Percentiles rank a stretch among this genome's conserved stretches.
Evolutionary conservation across 2,113 vertebrate genomes (phyloP).

Genomic region (Mohoua ochrocephala): DNA sequence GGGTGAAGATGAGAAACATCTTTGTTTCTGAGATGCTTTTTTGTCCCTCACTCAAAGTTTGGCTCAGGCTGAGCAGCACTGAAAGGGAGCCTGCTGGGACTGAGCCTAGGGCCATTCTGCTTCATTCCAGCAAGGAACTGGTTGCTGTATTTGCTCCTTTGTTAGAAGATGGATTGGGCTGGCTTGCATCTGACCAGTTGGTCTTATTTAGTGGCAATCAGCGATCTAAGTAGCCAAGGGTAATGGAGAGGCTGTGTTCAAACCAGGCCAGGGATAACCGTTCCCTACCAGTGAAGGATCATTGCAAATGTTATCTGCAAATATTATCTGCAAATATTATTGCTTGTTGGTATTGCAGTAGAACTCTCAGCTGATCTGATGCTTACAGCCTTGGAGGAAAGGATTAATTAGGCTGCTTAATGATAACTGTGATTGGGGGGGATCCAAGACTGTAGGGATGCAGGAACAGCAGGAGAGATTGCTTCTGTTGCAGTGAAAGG

Average conservation of each 20-base stretch:
- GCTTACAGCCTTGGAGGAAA: not conserved
- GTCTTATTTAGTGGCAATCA: not conserved
- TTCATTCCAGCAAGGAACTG: not conserved
- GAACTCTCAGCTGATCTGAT: not conserved
- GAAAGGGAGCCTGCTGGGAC: not conserved
- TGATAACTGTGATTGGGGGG: not conserved
- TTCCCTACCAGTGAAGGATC: not conserved
- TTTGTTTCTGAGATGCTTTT: not conserved
- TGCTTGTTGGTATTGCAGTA: not conserved
- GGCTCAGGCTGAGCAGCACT: not conserved
- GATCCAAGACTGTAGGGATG: not conserved
- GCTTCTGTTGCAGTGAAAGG: not conserved
- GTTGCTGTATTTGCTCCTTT: not conserved
- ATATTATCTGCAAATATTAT: not conserved
- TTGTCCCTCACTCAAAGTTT: not conserved
- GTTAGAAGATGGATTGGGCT: not conserved
- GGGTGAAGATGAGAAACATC: not conserved
- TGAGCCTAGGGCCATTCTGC: not conserved
- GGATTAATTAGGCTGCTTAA: not conserved
- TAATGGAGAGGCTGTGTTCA: not conserved
- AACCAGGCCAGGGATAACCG: not conserved
- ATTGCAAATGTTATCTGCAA: not conserved
- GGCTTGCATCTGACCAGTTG: not conserved
- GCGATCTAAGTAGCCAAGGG: not conserved
- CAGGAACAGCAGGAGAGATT: not conserved